Evolutionary conservation across 2,888 invertebrate genomes (phyloP).

Genomic region (Drosophila testacea): DNA sequence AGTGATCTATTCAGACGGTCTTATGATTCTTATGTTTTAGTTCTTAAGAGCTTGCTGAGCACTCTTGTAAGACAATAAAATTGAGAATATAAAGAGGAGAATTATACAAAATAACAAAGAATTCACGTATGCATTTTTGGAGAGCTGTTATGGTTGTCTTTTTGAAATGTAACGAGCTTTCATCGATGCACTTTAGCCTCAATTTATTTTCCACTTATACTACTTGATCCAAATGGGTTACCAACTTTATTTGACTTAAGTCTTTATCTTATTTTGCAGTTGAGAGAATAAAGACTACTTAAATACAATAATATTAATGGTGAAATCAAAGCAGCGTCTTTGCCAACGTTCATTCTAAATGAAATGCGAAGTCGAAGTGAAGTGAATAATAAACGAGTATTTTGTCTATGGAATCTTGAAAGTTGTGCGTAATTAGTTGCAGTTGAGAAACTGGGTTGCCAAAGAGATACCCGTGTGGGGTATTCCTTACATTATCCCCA

Average conservation of each 20-base stretch:
- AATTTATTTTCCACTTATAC: slow-evolving; percentile 10
- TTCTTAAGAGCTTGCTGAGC: background rate
- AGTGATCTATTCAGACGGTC: background rate
- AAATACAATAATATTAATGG: slow-evolving; percentile 42
- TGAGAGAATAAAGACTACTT: slow-evolving; percentile 46
- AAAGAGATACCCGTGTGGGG: slow-evolving; percentile 32
- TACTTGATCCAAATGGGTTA: slow-evolving; percentile 25
- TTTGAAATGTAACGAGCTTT: slow-evolving; percentile 1
- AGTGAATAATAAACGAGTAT: slow-evolving; percentile 56
- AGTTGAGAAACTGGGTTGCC: slow-evolving; percentile 49
- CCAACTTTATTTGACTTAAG: slow-evolving; percentile 6
- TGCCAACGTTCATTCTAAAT: slow-evolving; percentile 23
- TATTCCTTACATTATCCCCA: slow-evolving; percentile 28
- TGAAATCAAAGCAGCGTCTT: slow-evolving; percentile 21
- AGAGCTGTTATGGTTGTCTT: too few species aligned
- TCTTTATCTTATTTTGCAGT: slow-evolving; percentile 22
- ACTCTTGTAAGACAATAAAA: background rate
- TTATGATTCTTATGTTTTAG: background rate
- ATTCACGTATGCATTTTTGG: too few species aligned
- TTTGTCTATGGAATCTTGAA: slow-evolving; percentile 52
- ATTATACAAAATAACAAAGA: background rate
- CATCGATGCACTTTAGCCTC: background rate
- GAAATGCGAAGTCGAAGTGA: slow-evolving; percentile 27
- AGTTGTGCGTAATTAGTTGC: slow-evolving; percentile 73
- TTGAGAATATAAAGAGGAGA: background rate